phyloP scores from a whole-genome alignment of 1,140 invertebrate species.

The Lasioglossum albipes region DNA sequence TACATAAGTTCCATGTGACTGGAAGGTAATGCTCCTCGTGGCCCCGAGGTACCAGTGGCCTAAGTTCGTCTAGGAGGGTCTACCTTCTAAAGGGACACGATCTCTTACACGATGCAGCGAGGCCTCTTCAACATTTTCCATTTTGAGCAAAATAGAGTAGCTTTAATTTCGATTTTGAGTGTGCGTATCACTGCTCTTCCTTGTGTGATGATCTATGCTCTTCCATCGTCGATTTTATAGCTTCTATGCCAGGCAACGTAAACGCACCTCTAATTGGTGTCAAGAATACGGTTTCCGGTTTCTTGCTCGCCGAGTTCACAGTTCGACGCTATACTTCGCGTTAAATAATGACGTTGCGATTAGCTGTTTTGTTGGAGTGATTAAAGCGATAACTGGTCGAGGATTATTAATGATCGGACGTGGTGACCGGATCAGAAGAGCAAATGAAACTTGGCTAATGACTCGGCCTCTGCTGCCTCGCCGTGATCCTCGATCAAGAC shows the following conservation, averaged over 20 bases:
- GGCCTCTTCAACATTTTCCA: too few species aligned
- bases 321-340: too few species aligned
- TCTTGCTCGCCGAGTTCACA: not conserved
- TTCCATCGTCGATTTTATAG: too few species aligned
- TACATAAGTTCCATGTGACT: slow-evolving; percentile 40
- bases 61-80: slow-evolving; percentile 23
- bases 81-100: too few species aligned
- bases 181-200: too few species aligned
- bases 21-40: slow-evolving; percentile 25
- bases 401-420: slow-evolving; percentile 5
- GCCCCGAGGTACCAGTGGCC: slow-evolving; percentile 1
- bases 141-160: too few species aligned
- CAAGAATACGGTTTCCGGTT: not conserved
- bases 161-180: too few species aligned
- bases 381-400: not conserved
- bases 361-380: too few species aligned
- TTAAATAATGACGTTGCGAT: not conserved
- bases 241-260: not conserved
- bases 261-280: slow-evolving; percentile 3
- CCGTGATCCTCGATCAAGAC: not conserved
- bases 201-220: too few species aligned
- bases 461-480: not conserved
- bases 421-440: not conserved
- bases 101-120: too few species aligned
- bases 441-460: not conserved